A percentile compares a stretch with the other conserved stretches of the same genome.
Conservation (phyloP, 1,140 invertebrate species). For the Tetragonula clypearis region DNA sequence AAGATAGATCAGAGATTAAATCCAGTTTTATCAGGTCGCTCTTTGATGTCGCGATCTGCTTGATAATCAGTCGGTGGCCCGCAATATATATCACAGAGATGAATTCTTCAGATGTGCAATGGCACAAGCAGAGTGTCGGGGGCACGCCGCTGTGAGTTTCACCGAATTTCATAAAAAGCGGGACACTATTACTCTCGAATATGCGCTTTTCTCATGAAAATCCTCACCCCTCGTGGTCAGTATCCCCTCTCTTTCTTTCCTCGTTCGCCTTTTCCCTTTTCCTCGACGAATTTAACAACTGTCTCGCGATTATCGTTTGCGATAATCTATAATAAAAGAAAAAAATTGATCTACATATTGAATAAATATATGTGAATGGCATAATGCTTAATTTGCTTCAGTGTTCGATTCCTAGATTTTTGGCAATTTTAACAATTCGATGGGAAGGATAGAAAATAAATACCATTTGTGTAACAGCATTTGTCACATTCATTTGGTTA, state of each 20-base stretch:
- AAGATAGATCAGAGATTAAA: conserved; percentile 46
- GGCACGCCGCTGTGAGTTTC: not conserved
- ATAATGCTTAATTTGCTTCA: not conserved
- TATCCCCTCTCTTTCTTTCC: too few species aligned
- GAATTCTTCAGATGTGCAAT: conserved; percentile 48
- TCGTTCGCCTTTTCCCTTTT: not conserved
- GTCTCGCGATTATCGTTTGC: too few species aligned
- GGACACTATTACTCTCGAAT: conserved; percentile 52
- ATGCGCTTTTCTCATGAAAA: conserved; percentile 50
- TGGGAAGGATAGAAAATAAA: too few species aligned
- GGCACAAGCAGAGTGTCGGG: not conserved
- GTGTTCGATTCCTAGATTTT: not conserved
- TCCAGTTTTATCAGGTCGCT: conserved; percentile 46
- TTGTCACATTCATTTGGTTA: too few species aligned
- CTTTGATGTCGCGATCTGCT: conserved; percentile 54
- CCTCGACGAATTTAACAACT: not conserved
- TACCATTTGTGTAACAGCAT: too few species aligned
- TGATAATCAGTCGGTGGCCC: conserved; percentile 41
- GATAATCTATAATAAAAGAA: too few species aligned
- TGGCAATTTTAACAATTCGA: too few species aligned
- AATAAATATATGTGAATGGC: too few species aligned
- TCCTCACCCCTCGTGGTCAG: not conserved
- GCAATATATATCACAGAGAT: conserved; percentile 54
- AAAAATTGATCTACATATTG: too few species aligned
- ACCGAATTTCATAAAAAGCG: conserved; percentile 54